Evolutionary conservation across 2,888 invertebrate species (phyloP).

Genomic region (Calliphora vomitoria): DNA sequence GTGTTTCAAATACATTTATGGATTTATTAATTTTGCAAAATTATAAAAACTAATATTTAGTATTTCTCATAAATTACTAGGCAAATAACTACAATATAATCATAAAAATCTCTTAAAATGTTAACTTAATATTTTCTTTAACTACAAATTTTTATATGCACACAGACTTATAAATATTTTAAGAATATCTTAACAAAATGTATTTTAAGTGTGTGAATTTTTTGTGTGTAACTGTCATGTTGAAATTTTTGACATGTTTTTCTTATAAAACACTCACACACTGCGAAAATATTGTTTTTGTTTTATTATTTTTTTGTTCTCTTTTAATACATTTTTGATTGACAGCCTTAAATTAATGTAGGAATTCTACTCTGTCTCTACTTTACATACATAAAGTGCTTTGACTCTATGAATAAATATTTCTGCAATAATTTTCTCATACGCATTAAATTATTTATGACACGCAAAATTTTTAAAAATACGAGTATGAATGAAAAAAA

Average conservation of each 20-base stretch:
- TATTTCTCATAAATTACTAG: neutral
- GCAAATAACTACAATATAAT: neutral
- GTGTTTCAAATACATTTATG: neutral
- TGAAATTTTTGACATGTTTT: slow-evolving; percentile 41
- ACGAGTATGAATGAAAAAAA: too few relatives aligned
- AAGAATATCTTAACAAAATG: neutral
- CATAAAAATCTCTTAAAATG: neutral
- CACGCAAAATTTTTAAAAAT: slow-evolving; percentile 7
- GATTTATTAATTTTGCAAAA: neutral
- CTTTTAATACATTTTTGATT: slow-evolving; percentile 36
- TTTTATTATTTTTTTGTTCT: neutral
- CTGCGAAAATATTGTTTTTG: neutral
- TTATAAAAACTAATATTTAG: neutral
- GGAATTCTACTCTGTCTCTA: slow-evolving; percentile 38
- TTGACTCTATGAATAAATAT: neutral
- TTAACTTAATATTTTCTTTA: neutral
- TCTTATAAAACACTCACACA: neutral
- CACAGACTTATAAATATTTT: too few relatives aligned
- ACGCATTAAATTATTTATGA: slow-evolving; percentile 42
- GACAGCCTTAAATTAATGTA: slow-evolving; percentile 61
- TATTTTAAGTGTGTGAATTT: slow-evolving; percentile 4
- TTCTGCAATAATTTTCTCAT: slow-evolving; percentile 37
- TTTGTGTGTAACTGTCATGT: slow-evolving; percentile 41
- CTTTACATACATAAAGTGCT: slow-evolving; percentile 12
- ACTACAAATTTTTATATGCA: neutral